Percentiles rank a stretch among this genome's conserved stretches.
Evolutionary conservation across 2,113 vertebrate genomes (phyloP).

Genomic region (Crotalus tigris): DNA sequence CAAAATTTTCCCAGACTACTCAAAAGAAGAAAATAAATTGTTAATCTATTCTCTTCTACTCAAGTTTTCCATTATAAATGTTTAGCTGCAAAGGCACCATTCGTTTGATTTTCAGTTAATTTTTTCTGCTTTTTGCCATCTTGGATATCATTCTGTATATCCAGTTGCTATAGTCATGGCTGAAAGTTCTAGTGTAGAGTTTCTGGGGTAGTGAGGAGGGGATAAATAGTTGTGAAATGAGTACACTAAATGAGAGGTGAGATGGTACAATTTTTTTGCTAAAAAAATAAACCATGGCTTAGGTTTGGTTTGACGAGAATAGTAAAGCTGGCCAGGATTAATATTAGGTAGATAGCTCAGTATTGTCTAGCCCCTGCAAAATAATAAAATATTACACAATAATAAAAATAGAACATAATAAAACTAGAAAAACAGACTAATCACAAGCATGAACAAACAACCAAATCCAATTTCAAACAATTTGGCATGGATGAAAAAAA

Average conservation of each 20-base stretch:
- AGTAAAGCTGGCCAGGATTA: not conserved
- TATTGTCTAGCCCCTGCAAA: not conserved
- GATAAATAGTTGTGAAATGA: not conserved
- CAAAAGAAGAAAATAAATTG: not conserved
- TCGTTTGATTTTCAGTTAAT: not conserved
- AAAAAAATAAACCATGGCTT: not conserved
- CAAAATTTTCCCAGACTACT: not conserved
- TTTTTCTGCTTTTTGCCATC: not conserved
- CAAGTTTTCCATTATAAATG: not conserved
- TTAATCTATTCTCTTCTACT: not conserved
- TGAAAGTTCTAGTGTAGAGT: not conserved
- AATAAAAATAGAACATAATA: not conserved
- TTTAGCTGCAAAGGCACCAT: not conserved
- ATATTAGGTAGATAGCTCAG: not conserved
- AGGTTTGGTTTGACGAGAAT: not conserved
- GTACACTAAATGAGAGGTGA: not conserved
- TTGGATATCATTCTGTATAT: not conserved
- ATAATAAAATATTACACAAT: not conserved
- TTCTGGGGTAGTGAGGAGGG: not conserved
- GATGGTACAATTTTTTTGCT: not conserved
- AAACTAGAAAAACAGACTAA: not conserved
- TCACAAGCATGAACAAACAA: not conserved
- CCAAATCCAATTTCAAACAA: not conserved
- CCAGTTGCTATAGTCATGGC: too few relatives aligned
- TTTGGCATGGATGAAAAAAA: not conserved